These are phyloP conservation scores for Thalassarche chlororhynchos DNA, from an alignment of 2,113 vertebrate species.

Conservation along the genomic window DNA sequence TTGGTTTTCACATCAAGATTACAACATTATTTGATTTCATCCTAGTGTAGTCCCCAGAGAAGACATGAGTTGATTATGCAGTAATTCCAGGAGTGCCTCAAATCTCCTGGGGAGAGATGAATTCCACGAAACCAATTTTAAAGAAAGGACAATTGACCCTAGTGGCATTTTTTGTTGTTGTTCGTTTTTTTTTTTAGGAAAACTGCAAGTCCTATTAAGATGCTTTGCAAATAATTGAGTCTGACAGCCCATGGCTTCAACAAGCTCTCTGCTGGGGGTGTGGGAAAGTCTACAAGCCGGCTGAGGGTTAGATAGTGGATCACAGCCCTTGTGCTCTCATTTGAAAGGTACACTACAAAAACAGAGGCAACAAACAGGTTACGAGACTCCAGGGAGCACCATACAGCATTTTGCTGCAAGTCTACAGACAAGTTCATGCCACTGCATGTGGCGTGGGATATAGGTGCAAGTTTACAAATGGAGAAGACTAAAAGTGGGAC, in stretches of 20 bases:
- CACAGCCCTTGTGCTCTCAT: background rate
- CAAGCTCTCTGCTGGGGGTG: background rate
- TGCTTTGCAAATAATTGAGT: background rate
- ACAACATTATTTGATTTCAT: conserved; percentile 52
- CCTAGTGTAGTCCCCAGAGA: conserved; percentile 14
- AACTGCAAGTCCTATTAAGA: conserved; percentile 18
- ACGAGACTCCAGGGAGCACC: background rate
- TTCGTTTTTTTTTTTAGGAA: background rate
- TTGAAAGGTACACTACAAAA: background rate
- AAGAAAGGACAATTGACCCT: conserved; percentile 27
- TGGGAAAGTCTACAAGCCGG: background rate
- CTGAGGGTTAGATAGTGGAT: background rate
- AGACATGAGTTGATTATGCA: conserved; percentile 21
- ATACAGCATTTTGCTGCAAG: background rate
- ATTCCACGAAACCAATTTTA: conserved; percentile 38
- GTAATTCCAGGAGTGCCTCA: conserved; percentile 31
- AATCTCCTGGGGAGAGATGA: background rate
- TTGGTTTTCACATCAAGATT: conserved; percentile 27
- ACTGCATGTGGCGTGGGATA: background rate
- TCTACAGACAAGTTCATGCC: background rate
- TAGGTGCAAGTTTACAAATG: background rate
- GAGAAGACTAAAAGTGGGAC: background rate
- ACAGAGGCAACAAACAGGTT: background rate
- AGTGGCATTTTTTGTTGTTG: background rate
- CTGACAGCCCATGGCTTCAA: background rate